These are phyloP conservation scores for Leucophora obtusa DNA, from an alignment of 2,888 invertebrate genomes.

Conservation along the genomic window DNA sequence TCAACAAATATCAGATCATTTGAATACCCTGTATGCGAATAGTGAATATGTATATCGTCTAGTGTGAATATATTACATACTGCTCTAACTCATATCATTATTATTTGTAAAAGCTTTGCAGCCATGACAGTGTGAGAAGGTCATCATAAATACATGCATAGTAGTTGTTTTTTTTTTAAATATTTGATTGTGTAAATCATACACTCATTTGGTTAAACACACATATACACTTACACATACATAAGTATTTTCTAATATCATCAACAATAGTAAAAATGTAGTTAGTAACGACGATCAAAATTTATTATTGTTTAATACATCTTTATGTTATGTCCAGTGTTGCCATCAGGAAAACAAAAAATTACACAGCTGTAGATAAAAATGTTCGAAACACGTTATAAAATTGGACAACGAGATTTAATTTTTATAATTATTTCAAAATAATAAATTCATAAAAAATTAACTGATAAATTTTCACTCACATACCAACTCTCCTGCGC, in stretches of 20 bases:
- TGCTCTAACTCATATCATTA: slow-evolving; percentile 48
- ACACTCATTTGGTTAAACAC: slow-evolving; percentile 41
- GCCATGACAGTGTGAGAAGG: slow-evolving; percentile 79
- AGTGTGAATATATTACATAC: neutral
- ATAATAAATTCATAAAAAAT: too few relatives aligned
- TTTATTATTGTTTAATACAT: slow-evolving; percentile 4
- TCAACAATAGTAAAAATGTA: slow-evolving; percentile 7
- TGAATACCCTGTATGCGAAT: neutral
- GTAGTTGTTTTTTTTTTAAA: slow-evolving; percentile 12
- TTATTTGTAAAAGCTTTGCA: slow-evolving; percentile 68
- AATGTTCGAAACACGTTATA: too few relatives aligned
- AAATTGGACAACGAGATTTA: too few relatives aligned
- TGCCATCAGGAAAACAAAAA: too few relatives aligned
- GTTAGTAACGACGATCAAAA: slow-evolving; percentile 9
- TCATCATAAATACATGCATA: slow-evolving; percentile 69
- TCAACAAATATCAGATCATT: neutral
- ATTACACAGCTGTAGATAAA: too few relatives aligned
- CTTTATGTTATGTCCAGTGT: neutral
- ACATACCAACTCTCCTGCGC: too few relatives aligned
- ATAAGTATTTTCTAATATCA: neutral
- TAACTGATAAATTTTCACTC: too few relatives aligned
- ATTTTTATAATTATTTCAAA: too few relatives aligned
- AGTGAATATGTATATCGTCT: slow-evolving; percentile 2
- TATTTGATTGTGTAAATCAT: slow-evolving; percentile 22
- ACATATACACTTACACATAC: slow-evolving; percentile 9